A percentile compares a stretch with the other conserved stretches of the same genome.
Conservation (phyloP, 1,140 invertebrate genomes). For the Pogonomyrmex barbatus region DNA sequence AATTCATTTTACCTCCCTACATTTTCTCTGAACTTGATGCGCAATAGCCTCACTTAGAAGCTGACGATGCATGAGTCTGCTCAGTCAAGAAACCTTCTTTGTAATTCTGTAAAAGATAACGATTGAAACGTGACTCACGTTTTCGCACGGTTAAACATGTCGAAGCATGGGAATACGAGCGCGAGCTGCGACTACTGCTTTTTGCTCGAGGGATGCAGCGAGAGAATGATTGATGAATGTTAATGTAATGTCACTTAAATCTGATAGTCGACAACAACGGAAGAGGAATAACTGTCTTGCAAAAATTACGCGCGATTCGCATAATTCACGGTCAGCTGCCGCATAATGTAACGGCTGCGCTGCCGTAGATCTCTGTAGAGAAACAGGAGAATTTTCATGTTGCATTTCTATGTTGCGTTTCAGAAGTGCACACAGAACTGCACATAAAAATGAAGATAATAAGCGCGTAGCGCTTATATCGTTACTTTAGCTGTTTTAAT, state of each 20-base stretch:
- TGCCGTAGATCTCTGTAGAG: not conserved
- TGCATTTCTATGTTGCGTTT: not conserved
- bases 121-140: slow-evolving; percentile 30
- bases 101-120: not conserved
- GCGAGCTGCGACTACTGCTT: no score
- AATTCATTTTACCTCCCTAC: no score
- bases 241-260: not conserved
- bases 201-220: not conserved
- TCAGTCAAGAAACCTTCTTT: slow-evolving; percentile 1
- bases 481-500: slow-evolving; percentile 6
- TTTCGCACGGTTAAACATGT: not conserved
- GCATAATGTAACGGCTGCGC: not conserved
- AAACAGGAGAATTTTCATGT: not conserved
- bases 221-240: not conserved
- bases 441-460: not conserved
- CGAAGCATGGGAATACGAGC: not conserved
- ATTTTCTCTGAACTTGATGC: not conserved
- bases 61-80: not conserved
- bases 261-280: not conserved
- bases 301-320: not conserved
- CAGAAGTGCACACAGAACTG: not conserved
- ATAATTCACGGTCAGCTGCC: not conserved
- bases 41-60: not conserved
- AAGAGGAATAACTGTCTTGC: not conserved
- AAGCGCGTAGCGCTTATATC: not conserved